Evolutionary conservation across 2,888 invertebrate genomes (phyloP).

Genomic region (Trissoscelio sp.): DNA sequence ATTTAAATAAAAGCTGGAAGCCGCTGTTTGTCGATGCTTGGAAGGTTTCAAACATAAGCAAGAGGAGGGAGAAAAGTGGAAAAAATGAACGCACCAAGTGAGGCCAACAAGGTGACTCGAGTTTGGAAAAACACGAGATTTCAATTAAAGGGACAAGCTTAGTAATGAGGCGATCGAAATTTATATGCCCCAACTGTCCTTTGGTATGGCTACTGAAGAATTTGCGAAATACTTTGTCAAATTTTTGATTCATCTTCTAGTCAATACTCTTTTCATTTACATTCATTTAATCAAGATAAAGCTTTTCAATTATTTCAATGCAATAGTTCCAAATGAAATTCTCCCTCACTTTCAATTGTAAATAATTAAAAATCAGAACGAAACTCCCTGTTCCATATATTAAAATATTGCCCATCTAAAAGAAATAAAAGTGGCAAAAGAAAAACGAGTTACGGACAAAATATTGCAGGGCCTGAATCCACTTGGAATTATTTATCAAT

Average conservation of each 20-base stretch:
- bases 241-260: too few species aligned
- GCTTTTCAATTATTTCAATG: too few species aligned
- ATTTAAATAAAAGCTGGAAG: slow-evolving; percentile 77
- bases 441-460: slow-evolving; percentile 10
- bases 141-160: slow-evolving; percentile 87
- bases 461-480: slow-evolving; percentile 24
- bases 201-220: slow-evolving; percentile 74
- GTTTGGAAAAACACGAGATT: slow-evolving; percentile 85
- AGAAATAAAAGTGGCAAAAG: slow-evolving; percentile 9
- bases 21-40: slow-evolving; percentile 70
- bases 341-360: not conserved
- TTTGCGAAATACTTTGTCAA: slow-evolving; percentile 39
- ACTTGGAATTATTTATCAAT: slow-evolving; percentile 49
- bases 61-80: slow-evolving; percentile 59
- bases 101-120: slow-evolving; percentile 64
- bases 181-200: slow-evolving; percentile 77
- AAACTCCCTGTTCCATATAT: not conserved
- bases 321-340: too few species aligned
- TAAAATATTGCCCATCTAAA: not conserved
- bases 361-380: not conserved
- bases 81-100: slow-evolving; percentile 64
- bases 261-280: too few species aligned
- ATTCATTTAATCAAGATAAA: too few species aligned
- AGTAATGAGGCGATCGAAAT: slow-evolving; percentile 84
- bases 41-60: slow-evolving; percentile 68